Evolutionary conservation across 2,797 vertebrate species (phyloP), one percentile per base, ranked within the genome.

Genomic region (Pangasius sanitwongsei): DNA sequence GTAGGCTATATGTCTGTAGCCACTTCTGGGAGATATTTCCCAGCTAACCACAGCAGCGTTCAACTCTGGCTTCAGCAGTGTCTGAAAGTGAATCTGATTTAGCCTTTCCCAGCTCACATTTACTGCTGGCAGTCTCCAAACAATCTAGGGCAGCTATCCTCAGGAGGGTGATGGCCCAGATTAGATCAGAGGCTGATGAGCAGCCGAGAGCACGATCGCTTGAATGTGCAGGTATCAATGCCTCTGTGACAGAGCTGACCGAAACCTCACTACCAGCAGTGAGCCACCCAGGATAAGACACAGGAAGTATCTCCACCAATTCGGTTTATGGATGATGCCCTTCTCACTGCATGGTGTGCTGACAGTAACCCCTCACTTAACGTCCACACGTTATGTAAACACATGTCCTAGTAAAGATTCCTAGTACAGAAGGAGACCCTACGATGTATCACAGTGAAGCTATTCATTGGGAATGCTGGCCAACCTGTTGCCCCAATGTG

Each of bases 71-170:
- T 82, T 59, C 50, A 59, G 20, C 80, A 59, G 20, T 41, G 50
- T 78, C 48, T 31, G 28, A 31, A 8, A 78, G 48, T 31, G 48
- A 53, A n/a, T 78, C 37, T 16, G 48, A 50, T 53, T 50, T 77
- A 18, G 44, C 48, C 80, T 59, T 37, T 59, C 53, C 31, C 53
- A 59, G 23, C 55, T 61, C 80, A 59, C 55, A 59, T 57, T 20
- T 72, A 41, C 41, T 85, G 16, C 44, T 75, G 59, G 55, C 41
- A 87, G 48, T 31, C 57, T 63, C 48, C 41, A 77, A 34, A 87
- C 75, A 87, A 87, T 67, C 80, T 83, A 23, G 80, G 57, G 37
- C 80, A 83, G 75, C 78, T 69, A 11, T 44, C 37, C 80, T 63
- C 80, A 63, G 15, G 80, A 63, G 80, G 57, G 1, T 83, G 80